Evolutionary conservation across 1,140 invertebrate species (phyloP), one percentile per base, ranked within the genome.

Genomic region (Nylanderia fulva): DNA sequence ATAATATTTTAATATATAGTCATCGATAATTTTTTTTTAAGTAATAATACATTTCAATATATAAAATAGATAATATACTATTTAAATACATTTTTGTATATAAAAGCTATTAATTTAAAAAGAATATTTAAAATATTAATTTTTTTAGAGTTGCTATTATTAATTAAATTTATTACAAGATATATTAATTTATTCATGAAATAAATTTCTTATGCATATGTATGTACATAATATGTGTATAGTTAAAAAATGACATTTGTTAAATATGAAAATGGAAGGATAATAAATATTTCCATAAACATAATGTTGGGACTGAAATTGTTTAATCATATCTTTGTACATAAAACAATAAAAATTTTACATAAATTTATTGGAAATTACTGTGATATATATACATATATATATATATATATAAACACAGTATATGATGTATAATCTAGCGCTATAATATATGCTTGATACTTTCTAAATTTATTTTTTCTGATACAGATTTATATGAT

Each of bases 321-420:
- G 89, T 94, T 94, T 94, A 94, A 94, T 94, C 90, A 90, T 91
- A 88, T 93, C 91, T 94, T 93, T 94, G 91, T 94, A 94, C 94
- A 94, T 91, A 93, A 94, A 94, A 93, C 91, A 94, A 94, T 92
- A 92, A 91, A 92, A 94, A 93, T 92, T 87, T 56, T 93, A 94
- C 90, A 86, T 92, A 94, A 94, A 93, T 92, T 91, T 88, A 92
- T 92, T 93, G 91, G 91, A 93, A 94, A 94, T 93, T 90, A 94
- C 91, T 88, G 91, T 92, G 88, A 93, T 94, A 93, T 94, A 45
- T 45, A 45, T 45, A 45, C 15, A 45, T 33, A 33, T 45, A 45
- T 45, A 45, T 45, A 45, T 18, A 15, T 48, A 48, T 48, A 48
- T 45, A 45, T 45, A 45, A 18, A 48, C 18, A 48, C 92, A 93